Evolutionary conservation across 1,140 invertebrate genomes (phyloP).

Genomic region (Panagrolaimus sp.): DNA sequence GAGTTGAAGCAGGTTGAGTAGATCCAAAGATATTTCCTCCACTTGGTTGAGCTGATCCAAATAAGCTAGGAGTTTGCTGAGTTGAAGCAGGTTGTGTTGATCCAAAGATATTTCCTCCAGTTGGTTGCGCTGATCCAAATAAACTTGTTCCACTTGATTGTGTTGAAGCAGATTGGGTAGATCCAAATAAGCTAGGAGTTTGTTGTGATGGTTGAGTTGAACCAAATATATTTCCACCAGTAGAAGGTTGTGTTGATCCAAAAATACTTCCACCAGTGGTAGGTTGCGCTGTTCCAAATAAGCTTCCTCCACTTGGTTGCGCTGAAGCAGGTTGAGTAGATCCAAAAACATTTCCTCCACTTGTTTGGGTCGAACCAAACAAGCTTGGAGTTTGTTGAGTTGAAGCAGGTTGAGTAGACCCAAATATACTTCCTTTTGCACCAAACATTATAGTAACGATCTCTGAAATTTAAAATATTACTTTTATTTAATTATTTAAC

Average conservation of each 20-base stretch:
- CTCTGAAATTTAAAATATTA: too few relatives aligned
- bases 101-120: neutral
- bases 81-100: neutral
- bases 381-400: too few relatives aligned
- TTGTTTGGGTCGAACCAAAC: too few relatives aligned
- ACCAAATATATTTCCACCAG: slow-evolving; percentile 6
- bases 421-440: too few relatives aligned
- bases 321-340: too few relatives aligned
- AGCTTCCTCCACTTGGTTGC: too few relatives aligned
- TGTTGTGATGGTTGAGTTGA: too few relatives aligned
- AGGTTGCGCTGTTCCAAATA: neutral
- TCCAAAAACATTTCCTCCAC: too few relatives aligned
- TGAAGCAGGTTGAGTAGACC: too few relatives aligned
- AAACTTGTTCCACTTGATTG: neutral
- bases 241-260: neutral
- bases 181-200: too few relatives aligned
- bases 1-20: neutral
- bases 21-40: neutral
- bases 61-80: neutral
- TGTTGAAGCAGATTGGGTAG: neutral
- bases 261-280: neutral
- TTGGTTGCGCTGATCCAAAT: neutral
- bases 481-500: too few relatives aligned
- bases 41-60: neutral
- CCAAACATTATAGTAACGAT: too few relatives aligned